Evolutionary conservation across 2,113 vertebrate genomes (phyloP).

Genomic region (Myotis brandtii): DNA sequence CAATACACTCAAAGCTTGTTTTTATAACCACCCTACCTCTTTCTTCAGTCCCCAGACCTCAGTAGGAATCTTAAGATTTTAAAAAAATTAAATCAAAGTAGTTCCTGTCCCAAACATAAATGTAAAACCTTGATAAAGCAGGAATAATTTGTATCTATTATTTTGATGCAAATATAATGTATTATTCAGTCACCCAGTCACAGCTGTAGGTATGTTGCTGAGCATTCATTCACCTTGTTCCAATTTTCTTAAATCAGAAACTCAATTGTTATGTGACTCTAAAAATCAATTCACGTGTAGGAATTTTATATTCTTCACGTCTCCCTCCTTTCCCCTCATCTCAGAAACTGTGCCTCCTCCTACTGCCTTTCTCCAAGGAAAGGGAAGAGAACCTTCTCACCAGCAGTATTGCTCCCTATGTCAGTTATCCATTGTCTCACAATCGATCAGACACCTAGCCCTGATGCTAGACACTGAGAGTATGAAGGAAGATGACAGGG

Average conservation of each 20-base stretch:
- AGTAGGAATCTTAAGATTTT: not conserved
- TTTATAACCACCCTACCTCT: not conserved
- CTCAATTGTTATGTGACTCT: not conserved
- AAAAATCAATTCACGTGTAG: not conserved
- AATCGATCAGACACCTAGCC: not conserved
- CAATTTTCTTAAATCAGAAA: not conserved
- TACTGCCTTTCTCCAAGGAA: not conserved
- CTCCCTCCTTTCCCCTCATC: not conserved
- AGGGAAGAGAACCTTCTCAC: not conserved
- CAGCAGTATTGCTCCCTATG: not conserved
- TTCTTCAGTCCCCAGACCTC: not conserved
- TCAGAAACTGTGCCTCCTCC: not conserved
- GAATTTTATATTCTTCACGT: not conserved
- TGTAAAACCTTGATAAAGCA: not conserved
- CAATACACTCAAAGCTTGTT: not conserved
- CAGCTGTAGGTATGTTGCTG: not conserved
- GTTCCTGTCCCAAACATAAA: not conserved
- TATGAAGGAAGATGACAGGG: not conserved
- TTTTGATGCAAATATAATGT: not conserved
- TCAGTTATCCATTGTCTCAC: not conserved
- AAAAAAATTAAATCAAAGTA: not conserved
- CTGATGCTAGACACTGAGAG: not conserved
- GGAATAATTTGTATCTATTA: not conserved
- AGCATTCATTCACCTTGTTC: not conserved
- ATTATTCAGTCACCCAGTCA: not conserved